phyloP scores from a whole-genome alignment of 2,888 invertebrate species.

The Brenthis ino region DNA sequence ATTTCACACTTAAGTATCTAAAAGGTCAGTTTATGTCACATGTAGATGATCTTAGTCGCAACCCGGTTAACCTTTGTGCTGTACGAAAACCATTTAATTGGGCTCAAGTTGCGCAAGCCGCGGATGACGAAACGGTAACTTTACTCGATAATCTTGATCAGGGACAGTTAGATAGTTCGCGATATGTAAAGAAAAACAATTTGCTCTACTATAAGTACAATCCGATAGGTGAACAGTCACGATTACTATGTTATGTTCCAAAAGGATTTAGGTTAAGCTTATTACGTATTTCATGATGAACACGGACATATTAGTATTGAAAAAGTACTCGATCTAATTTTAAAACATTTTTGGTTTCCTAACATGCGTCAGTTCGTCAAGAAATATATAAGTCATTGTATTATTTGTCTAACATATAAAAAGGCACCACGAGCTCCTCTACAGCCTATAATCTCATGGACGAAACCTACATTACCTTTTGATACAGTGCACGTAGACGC shows the following conservation, averaged over 20 bases:
- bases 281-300: slow-evolving; percentile 41
- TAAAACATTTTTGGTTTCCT: background rate
- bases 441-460: slow-evolving; percentile 13
- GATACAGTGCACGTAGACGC: slow-evolving; percentile 15
- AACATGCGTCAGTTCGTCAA: background rate
- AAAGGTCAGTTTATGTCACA: slow-evolving; percentile 26
- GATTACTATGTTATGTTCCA: slow-evolving; percentile 40
- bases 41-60: slow-evolving; percentile 34
- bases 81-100: slow-evolving; percentile 31
- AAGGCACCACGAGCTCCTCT: slow-evolving; percentile 30
- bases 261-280: slow-evolving; percentile 37
- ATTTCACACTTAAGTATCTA: slow-evolving; percentile 32
- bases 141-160: background rate
- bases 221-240: slow-evolving; percentile 25
- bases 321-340: slow-evolving; percentile 7
- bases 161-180: background rate
- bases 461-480: slow-evolving; percentile 12
- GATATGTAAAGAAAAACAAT: background rate
- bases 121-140: slow-evolving; percentile 31
- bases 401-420: slow-evolving; percentile 35
- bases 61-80: slow-evolving; percentile 16
- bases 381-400: slow-evolving; percentile 8
- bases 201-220: background rate
- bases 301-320: slow-evolving; percentile 24
- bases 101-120: slow-evolving; percentile 35